phyloP scores from a whole-genome alignment of 2,888 invertebrate species.

The Platycheirus albimanus region DNA sequence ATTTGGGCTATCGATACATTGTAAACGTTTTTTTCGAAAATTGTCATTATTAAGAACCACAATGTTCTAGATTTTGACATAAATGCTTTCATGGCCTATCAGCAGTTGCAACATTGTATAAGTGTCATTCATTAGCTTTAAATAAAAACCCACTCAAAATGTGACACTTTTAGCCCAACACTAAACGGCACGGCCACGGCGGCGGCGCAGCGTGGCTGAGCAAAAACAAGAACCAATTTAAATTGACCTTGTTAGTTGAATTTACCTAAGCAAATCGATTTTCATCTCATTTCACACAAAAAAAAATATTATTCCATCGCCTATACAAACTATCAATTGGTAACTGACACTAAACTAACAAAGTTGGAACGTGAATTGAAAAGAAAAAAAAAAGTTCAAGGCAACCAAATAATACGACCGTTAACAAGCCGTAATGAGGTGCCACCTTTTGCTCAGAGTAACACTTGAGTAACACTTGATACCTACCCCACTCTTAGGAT shows the following conservation, averaged over 20 bases:
- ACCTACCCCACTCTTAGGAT: neutral
- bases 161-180: constrained; percentile 35
- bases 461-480: constrained; percentile 14
- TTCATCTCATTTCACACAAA: constrained; percentile 13
- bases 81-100: constrained; percentile 25
- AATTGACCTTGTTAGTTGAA: constrained; percentile 56
- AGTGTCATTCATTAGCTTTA: constrained; percentile 3
- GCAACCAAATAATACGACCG: constrained; percentile 36
- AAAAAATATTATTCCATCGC: neutral
- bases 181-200: too few relatives aligned
- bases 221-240: constrained; percentile 49
- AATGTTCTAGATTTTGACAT: neutral
- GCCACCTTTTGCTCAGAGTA: constrained; percentile 30
- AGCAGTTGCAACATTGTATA: neutral
- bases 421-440: constrained; percentile 56
- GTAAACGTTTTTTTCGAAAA: too few relatives aligned
- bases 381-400: constrained; percentile 53
- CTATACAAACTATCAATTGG: constrained; percentile 5
- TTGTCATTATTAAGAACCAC: neutral
- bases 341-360: constrained; percentile 22
- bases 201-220: neutral
- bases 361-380: constrained; percentile 9
- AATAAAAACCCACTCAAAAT: neutral
- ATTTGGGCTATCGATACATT: too few relatives aligned
- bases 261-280: constrained; percentile 35